Conservation (phyloP, 1,140 invertebrate genomes). For the Trissolcus basalis region DNA sequence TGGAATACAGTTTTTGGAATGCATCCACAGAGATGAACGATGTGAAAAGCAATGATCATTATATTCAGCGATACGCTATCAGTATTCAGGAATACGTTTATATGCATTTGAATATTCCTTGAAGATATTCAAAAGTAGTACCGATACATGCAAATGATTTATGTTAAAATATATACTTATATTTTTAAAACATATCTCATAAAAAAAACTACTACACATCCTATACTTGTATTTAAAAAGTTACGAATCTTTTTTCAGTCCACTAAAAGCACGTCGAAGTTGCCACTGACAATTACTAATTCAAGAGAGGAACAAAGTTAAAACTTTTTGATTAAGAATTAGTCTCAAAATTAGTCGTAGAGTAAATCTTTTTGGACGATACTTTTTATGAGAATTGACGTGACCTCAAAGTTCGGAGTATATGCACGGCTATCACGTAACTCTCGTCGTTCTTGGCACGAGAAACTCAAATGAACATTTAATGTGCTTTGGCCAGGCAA, state of each 20-base stretch:
- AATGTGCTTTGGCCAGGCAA: slow-evolving; percentile 39
- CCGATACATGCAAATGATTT: too few species aligned
- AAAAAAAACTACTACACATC: too few species aligned
- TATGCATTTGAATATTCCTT: too few species aligned
- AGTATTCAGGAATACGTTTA: too few species aligned
- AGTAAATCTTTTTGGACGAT: slow-evolving; percentile 28
- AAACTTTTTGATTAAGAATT: slow-evolving; percentile 18
- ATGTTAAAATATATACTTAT: too few species aligned
- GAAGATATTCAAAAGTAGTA: too few species aligned
- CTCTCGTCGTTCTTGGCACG: slow-evolving; percentile 43
- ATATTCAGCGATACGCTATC: neutral
- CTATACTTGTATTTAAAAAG: too few species aligned
- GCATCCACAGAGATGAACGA: neutral
- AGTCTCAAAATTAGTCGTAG: slow-evolving; percentile 30
- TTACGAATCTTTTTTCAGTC: too few species aligned
- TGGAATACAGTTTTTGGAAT: too few species aligned
- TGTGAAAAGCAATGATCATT: slow-evolving; percentile 1
- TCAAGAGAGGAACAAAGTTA: neutral
- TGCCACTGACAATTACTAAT: too few species aligned
- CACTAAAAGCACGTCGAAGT: too few species aligned
- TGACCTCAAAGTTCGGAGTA: slow-evolving; percentile 42
- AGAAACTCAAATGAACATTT: slow-evolving; percentile 51
- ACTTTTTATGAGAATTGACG: slow-evolving; percentile 40
- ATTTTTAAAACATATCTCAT: too few species aligned
- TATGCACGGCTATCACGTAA: slow-evolving; percentile 33